Conservation (phyloP, 1,140 invertebrate genomes). For the Anthonomus grandis region DNA sequence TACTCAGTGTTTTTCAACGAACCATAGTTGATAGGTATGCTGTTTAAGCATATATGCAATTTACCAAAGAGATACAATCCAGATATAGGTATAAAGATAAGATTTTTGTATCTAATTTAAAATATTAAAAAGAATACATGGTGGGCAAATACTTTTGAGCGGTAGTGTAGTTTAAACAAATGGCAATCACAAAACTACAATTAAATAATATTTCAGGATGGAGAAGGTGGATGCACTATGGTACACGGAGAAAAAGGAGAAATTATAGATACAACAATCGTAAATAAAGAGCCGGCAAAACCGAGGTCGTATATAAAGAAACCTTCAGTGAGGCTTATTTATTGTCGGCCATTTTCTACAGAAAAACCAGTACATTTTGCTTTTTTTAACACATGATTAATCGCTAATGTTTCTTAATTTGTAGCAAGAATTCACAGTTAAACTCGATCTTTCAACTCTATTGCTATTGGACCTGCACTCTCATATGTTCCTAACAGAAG, state of each 20-base stretch:
- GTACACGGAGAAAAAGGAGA: slow-evolving; percentile 58
- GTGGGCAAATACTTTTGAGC: no score
- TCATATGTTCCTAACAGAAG: slow-evolving; percentile 63
- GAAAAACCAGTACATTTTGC: slow-evolving; percentile 53
- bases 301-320: slow-evolving; percentile 40
- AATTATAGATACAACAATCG: slow-evolving; percentile 49
- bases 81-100: no score
- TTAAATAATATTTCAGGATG: slow-evolving; percentile 47
- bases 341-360: slow-evolving; percentile 54
- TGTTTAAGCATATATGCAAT: no score
- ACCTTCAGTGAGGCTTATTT: slow-evolving; percentile 50
- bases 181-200: background rate
- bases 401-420: slow-evolving; percentile 22
- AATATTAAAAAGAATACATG: no score
- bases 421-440: slow-evolving; percentile 62
- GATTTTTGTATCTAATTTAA: no score
- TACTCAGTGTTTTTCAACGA: no score
- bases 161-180: background rate
- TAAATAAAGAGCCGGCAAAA: slow-evolving; percentile 46
- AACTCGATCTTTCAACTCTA: slow-evolving; percentile 57
- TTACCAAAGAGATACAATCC: no score
- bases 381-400: slow-evolving; percentile 8
- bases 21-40: no score
- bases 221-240: slow-evolving; percentile 62
- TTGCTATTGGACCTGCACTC: slow-evolving; percentile 67